Conservation (phyloP, 2,888 invertebrate species). For the Drosophila kanekoi region DNA sequence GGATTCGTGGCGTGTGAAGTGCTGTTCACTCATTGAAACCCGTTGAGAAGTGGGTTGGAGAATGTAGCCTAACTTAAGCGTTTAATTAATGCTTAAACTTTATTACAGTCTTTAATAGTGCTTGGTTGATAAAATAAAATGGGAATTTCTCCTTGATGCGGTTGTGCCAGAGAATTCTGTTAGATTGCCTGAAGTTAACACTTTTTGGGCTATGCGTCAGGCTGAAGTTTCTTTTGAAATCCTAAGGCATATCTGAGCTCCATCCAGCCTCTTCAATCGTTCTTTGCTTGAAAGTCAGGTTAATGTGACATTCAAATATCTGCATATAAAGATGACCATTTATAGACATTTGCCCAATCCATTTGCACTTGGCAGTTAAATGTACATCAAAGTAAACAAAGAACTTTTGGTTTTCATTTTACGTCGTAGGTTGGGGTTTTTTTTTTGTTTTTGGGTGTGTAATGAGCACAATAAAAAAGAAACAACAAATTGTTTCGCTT, state of each 20-base stretch:
- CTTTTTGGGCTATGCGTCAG: no score
- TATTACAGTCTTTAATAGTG: background rate
- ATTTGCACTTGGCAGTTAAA: slow-evolving; percentile 27
- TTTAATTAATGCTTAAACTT: background rate
- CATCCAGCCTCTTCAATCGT: no score
- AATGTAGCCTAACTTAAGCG: background rate
- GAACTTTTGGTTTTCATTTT: slow-evolving; percentile 33
- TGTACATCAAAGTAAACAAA: slow-evolving; percentile 52
- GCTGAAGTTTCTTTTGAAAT: no score
- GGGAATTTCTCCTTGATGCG: background rate
- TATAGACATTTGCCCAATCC: slow-evolving; percentile 8
- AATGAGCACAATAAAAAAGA: background rate
- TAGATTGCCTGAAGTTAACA: background rate
- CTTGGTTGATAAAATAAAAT: background rate
- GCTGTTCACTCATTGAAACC: background rate
- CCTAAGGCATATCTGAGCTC: no score
- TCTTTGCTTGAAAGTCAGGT: no score
- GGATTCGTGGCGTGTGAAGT: background rate
- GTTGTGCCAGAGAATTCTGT: background rate
- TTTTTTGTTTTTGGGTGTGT: background rate
- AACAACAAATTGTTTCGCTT: slow-evolving; percentile 29
- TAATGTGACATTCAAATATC: no score
- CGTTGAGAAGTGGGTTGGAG: background rate
- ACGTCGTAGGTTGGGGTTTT: background rate
- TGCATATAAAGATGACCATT: slow-evolving; percentile 5